Evolutionary conservation across 2,797 vertebrate species (phyloP).

Genomic region (Tiaroga cobitis): DNA sequence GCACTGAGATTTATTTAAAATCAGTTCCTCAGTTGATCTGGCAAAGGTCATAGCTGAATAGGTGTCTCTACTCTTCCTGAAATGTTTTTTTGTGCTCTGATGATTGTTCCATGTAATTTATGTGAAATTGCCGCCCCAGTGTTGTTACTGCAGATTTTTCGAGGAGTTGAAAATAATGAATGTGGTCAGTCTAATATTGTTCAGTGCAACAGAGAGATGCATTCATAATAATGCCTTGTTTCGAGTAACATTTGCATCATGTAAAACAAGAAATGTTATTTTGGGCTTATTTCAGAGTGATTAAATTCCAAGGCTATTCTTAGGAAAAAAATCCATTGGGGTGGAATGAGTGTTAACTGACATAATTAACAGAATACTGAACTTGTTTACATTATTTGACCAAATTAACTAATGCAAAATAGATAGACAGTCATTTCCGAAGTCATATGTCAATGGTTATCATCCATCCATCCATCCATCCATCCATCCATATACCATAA

Average conservation of each 20-base stretch:
- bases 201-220: neutral
- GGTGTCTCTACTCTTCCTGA: constrained; percentile 39
- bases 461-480: no score
- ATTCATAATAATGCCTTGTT: constrained; percentile 17
- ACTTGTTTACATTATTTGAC: neutral
- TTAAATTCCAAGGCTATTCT: neutral
- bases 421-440: neutral
- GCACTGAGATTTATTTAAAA: constrained; percentile 59
- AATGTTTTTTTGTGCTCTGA: constrained; percentile 30
- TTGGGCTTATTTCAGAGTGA: constrained; percentile 1
- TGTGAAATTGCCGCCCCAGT: constrained; percentile 11
- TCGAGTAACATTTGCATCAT: constrained; percentile 3
- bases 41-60: constrained; percentile 59
- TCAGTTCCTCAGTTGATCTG: constrained; percentile 46
- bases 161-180: constrained; percentile 38
- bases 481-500: no score
- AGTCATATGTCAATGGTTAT: neutral
- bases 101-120: constrained; percentile 34
- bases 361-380: neutral
- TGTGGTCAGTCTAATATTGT: constrained; percentile 32
- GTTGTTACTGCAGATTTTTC: constrained; percentile 3
- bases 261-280: neutral
- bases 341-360: neutral
- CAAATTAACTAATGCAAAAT: neutral
- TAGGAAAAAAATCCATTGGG: neutral